Base-by-base conservation (phyloP, 2,797 vertebrate species). In the Limnodromus scolopaceus region DNA sequence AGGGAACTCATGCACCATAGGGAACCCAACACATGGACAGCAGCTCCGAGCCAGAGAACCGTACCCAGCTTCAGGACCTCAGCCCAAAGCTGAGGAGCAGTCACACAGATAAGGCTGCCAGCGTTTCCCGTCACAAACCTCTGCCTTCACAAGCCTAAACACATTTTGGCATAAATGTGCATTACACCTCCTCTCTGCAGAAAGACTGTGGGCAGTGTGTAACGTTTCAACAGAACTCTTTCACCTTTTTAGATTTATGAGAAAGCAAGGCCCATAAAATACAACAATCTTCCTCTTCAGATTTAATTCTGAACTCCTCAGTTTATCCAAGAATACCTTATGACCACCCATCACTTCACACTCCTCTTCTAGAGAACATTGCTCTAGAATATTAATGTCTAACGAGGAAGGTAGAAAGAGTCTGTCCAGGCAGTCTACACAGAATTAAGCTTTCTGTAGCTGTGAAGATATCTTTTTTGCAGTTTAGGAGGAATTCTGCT, bases 1-100 rank as follows among this genome's bases (percentile, higher is more conserved):
- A 46, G 46, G 78, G 46, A 83, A 36, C 0, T 0, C 3, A 0
- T 3, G 27, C 3, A 7, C 36, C 54, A 48, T 63, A 36, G 46
- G 3, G 28, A 19, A 54, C 27, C 41, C 9, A 25, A 43, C 51
- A 23, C 19, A 7, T 0, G 1, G n/a, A 28, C 0, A 1, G 61
- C 53, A 80, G 65, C n/a, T 80, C 39, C 30, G 16, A 72, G 28
- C 38, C 38, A 32, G 18, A 79, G 49, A 7, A 10, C 43, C 19
- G 25, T 2, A 16, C 28, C 16, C 77, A 75, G 41, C 61, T 53
- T 38, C 66, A 64, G 84, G 48, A 76, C 61, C 45, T 71, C 57
- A 65, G 43, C 46, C n/a, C 85, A 60, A 55, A 90, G 32, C 25
- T 49, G 20, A 43, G 54, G 36, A 63, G 75, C 13, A 41, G 39